These are phyloP conservation scores for Saturnia pavonia DNA, from an alignment of 2,888 invertebrate genomes.

Conservation along the genomic window DNA sequence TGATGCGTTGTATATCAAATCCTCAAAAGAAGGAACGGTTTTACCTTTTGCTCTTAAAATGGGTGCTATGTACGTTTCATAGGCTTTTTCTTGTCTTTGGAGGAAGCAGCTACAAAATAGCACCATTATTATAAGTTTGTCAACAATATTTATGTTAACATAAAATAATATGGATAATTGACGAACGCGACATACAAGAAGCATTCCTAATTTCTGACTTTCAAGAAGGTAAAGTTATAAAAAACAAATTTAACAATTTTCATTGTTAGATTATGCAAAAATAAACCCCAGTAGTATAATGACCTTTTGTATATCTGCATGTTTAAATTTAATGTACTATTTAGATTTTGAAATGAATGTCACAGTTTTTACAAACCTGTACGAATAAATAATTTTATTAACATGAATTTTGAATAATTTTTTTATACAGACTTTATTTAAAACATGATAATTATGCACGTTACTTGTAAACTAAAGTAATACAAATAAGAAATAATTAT, in stretches of 20 bases:
- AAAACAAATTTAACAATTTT: not conserved
- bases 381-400: too few relatives aligned
- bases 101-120: not conserved
- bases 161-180: not conserved
- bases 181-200: not conserved
- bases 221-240: not conserved
- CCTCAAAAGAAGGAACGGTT: slow-evolving; percentile 32
- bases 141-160: not conserved
- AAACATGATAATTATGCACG: not conserved
- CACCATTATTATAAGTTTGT: not conserved
- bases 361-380: too few relatives aligned
- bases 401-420: too few relatives aligned
- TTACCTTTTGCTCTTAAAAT: slow-evolving; percentile 17
- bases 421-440: too few relatives aligned
- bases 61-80: slow-evolving; percentile 18
- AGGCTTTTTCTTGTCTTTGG: not conserved
- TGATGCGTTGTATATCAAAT: slow-evolving; percentile 37
- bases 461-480: too few relatives aligned
- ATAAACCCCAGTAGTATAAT: too few relatives aligned
- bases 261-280: too few relatives aligned
- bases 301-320: too few relatives aligned
- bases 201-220: not conserved
- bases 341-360: too few relatives aligned
- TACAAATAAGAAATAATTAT: not conserved
- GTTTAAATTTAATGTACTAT: too few relatives aligned